phyloP scores from a whole-genome alignment of 2,113 vertebrate species.

The Numida meleagris region DNA sequence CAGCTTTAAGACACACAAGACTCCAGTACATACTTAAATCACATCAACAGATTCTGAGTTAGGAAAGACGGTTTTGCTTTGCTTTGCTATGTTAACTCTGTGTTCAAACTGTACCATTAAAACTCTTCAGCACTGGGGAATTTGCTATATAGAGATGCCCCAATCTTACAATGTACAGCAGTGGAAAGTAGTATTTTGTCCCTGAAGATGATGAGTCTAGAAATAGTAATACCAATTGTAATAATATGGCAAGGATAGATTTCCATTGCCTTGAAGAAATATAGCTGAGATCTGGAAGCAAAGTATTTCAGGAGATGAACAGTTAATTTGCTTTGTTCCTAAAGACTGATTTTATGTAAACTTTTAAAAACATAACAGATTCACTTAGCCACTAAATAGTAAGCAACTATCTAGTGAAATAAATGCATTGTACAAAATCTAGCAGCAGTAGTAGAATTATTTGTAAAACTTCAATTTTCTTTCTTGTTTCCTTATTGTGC shows the following conservation, averaged over 20 bases:
- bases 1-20: background rate
- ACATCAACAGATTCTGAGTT: background rate
- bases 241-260: background rate
- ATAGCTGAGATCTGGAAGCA: background rate
- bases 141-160: background rate
- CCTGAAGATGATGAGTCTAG: background rate
- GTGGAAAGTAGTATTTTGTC: background rate
- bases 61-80: background rate
- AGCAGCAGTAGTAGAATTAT: background rate
- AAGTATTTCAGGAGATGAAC: background rate
- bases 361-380: background rate
- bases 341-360: background rate
- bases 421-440: background rate
- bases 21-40: background rate
- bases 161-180: background rate
- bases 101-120: background rate
- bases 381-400: background rate
- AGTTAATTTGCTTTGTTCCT: background rate
- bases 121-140: background rate
- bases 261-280: background rate
- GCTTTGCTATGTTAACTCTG: background rate
- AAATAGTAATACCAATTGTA: background rate
- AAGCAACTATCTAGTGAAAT: background rate
- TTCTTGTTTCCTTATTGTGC: background rate
- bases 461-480: background rate